These are phyloP conservation scores for Gymnopithys bicolor DNA, from an alignment of 2,797 vertebrate genomes.

Conservation along the genomic window DNA sequence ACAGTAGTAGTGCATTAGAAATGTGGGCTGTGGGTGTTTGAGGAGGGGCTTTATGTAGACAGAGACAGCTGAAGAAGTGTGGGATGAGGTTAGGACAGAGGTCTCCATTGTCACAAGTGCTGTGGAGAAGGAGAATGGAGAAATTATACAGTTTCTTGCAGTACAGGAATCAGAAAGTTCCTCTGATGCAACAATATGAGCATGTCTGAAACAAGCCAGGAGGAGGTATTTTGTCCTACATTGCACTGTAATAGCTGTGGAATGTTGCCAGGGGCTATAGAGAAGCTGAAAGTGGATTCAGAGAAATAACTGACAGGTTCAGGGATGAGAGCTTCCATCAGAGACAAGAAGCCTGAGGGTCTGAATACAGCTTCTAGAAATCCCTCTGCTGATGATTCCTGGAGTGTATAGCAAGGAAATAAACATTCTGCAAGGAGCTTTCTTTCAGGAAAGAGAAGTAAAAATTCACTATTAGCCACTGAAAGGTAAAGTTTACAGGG, in stretches of 20 bases:
- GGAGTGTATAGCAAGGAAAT: neutral
- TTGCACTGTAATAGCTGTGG: neutral
- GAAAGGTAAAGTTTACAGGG: neutral
- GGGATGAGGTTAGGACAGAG: neutral
- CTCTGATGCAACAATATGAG: neutral
- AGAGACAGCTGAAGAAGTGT: neutral
- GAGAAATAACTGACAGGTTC: neutral
- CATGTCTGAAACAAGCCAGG: neutral
- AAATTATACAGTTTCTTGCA: neutral
- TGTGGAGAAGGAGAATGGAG: neutral
- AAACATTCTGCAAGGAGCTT: neutral
- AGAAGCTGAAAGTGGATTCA: conserved; percentile 6
- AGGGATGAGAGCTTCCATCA: neutral
- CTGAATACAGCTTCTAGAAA: neutral
- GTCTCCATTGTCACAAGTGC: neutral
- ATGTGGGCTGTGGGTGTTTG: neutral
- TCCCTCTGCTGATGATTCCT: neutral
- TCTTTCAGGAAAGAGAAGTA: neutral
- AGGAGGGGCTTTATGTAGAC: neutral
- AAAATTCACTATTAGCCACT: neutral
- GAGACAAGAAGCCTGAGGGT: neutral
- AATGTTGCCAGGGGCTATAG: neutral
- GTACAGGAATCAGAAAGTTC: neutral
- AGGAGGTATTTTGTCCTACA: neutral
- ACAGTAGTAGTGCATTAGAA: neutral